Percentiles rank a stretch among this genome's conserved stretches.
Conservation (phyloP, 2,797 vertebrate genomes). For the Takifugu ocellatus region DNA sequence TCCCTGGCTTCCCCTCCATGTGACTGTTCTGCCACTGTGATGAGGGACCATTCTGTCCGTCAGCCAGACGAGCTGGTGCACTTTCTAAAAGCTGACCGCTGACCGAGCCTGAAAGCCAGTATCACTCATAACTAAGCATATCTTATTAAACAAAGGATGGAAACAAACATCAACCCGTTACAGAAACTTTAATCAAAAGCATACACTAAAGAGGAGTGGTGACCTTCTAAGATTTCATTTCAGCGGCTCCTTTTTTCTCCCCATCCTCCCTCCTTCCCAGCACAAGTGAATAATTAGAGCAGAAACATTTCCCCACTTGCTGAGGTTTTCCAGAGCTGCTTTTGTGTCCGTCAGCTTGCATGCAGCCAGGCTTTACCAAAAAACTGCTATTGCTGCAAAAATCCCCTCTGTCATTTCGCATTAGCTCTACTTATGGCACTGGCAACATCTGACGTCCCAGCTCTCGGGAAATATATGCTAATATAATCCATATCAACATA, state of each 20-base stretch:
- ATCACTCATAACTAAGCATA: slow-evolving; percentile 30
- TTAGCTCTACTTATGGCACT: slow-evolving; percentile 7
- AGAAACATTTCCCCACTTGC: slow-evolving; percentile 63
- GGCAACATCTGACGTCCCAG: slow-evolving; percentile 13
- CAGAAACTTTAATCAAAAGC: slow-evolving; percentile 40
- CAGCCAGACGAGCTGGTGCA: slow-evolving; percentile 15
- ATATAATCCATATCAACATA: slow-evolving; percentile 21
- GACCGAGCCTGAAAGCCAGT: slow-evolving; percentile 27
- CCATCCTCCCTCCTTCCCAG: slow-evolving; percentile 44
- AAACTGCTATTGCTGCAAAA: slow-evolving; percentile 28
- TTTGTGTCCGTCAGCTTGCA: slow-evolving; percentile 33
- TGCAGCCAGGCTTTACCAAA: slow-evolving; percentile 16
- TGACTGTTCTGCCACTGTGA: slow-evolving; percentile 39
- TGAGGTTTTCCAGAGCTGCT: slow-evolving; percentile 32
- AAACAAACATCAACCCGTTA: slow-evolving; percentile 14
- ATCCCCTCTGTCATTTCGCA: slow-evolving; percentile 10
- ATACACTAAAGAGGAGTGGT: slow-evolving; percentile 58
- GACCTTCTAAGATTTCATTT: slow-evolving; percentile 72
- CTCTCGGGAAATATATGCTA: slow-evolving; percentile 9
- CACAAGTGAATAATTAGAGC: slow-evolving; percentile 73
- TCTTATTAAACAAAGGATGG: slow-evolving; percentile 6
- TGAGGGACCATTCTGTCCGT: slow-evolving; percentile 38
- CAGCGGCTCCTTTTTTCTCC: slow-evolving; percentile 19
- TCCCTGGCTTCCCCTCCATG: slow-evolving; percentile 12
- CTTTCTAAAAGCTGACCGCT: slow-evolving; percentile 33